phyloP scores from a whole-genome alignment of 2,797 vertebrate species.

The Spatula versicolor region DNA sequence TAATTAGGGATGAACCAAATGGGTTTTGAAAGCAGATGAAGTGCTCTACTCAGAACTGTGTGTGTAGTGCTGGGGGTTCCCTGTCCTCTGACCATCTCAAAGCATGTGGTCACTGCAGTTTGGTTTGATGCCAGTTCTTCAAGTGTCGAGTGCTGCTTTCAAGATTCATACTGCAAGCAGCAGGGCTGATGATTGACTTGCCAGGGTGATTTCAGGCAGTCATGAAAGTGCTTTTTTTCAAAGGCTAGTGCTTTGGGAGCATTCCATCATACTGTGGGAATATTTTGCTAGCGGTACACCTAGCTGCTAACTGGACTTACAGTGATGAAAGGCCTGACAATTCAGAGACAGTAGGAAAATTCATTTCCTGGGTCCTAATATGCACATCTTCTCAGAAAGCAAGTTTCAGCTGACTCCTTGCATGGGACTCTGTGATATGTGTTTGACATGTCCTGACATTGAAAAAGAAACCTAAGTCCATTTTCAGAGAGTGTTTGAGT shows the following conservation, averaged over 20 bases:
- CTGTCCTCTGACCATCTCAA: slow-evolving; percentile 34
- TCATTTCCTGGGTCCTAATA: slow-evolving; percentile 4
- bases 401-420: slow-evolving; percentile 41
- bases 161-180: slow-evolving; percentile 42
- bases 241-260: slow-evolving; percentile 31
- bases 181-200: slow-evolving; percentile 51
- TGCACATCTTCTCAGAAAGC: slow-evolving; percentile 23
- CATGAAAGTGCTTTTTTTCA: slow-evolving; percentile 40
- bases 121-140: slow-evolving; percentile 58
- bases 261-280: neutral
- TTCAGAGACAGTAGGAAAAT: neutral
- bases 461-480: neutral
- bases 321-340: neutral
- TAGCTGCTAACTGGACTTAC: neutral
- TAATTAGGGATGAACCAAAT: neutral
- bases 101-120: slow-evolving; percentile 21
- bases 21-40: neutral
- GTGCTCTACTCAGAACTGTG: neutral
- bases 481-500: neutral
- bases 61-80: neutral
- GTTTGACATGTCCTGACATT: slow-evolving; percentile 14
- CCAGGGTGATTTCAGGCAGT: slow-evolving; percentile 35
- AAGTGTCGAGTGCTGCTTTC: neutral
- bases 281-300: neutral
- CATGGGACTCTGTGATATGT: neutral